Percentiles rank a stretch among this genome's conserved stretches.
phyloP scores from a whole-genome alignment of 2,113 vertebrate genomes.

The Argyrosomus japonicus region DNA sequence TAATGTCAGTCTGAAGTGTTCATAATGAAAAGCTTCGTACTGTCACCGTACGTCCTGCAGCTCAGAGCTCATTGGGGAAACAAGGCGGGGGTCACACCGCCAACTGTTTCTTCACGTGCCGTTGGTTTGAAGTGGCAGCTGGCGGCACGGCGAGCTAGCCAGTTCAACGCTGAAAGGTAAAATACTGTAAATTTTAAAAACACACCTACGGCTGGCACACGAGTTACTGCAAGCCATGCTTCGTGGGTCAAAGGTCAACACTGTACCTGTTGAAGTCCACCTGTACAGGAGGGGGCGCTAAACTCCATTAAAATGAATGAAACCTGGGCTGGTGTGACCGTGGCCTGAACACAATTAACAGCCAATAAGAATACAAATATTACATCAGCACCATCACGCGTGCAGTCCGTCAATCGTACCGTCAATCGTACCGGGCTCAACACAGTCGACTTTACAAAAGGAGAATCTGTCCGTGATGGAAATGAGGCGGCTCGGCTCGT shows the following conservation, averaged over 20 bases:
- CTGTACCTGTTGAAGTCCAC: neutral
- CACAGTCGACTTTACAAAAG: slow-evolving; percentile 25
- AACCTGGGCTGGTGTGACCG: slow-evolving; percentile 55
- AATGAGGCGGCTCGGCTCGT: slow-evolving; percentile 26
- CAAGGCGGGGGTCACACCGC: slow-evolving; percentile 47
- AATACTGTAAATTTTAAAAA: slow-evolving; percentile 10
- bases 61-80: neutral
- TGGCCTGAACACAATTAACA: slow-evolving; percentile 35
- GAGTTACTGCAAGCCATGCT: slow-evolving; percentile 33
- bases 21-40: slow-evolving; percentile 19
- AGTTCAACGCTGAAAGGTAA: slow-evolving; percentile 8
- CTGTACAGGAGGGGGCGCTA: neutral
- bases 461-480: slow-evolving; percentile 32
- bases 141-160: slow-evolving; percentile 8
- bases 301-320: neutral
- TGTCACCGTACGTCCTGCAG: slow-evolving; percentile 23
- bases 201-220: neutral
- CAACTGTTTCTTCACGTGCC: neutral
- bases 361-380: slow-evolving; percentile 53
- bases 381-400: slow-evolving; percentile 33
- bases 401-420: slow-evolving; percentile 34
- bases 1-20: slow-evolving; percentile 27
- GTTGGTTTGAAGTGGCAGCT: slow-evolving; percentile 1
- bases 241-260: slow-evolving; percentile 18
- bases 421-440: slow-evolving; percentile 22